Percentiles rank a stretch among this genome's conserved stretches.
Evolutionary conservation across 1,140 invertebrate genomes (phyloP).

Genomic region (Metaphire vulgaris): DNA sequence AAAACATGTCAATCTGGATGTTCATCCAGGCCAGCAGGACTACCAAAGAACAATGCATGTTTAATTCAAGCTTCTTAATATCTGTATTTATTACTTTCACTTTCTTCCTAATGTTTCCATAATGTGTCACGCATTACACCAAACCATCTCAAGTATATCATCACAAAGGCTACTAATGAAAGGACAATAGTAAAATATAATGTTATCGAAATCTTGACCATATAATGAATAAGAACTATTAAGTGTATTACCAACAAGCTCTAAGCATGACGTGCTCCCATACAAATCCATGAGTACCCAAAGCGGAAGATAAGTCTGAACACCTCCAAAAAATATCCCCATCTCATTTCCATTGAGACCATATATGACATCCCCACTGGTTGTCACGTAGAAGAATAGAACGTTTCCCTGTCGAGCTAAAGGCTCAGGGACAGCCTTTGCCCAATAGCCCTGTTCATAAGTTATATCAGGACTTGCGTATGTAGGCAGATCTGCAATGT

Average conservation of each 20-base stretch:
- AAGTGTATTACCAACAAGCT: conserved; percentile 68
- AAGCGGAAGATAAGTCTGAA: conserved; percentile 72
- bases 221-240: too few relatives aligned
- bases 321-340: conserved; percentile 84
- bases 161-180: too few relatives aligned
- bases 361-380: conserved; percentile 80
- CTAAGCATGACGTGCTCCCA: conserved; percentile 87
- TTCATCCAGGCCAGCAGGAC: too few relatives aligned
- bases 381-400: conserved; percentile 80
- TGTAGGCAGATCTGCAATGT: conserved; percentile 69
- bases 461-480: conserved; percentile 88
- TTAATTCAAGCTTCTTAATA: too few relatives aligned
- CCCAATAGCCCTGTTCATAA: conserved; percentile 92
- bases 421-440: conserved; percentile 86
- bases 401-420: conserved; percentile 80
- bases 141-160: too few relatives aligned
- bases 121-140: too few relatives aligned
- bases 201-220: too few relatives aligned
- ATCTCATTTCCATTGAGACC: conserved; percentile 93
- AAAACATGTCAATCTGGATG: too few relatives aligned
- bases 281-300: conserved; percentile 96
- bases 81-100: too few relatives aligned
- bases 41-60: too few relatives aligned
- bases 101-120: too few relatives aligned
- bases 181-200: too few relatives aligned